A percentile compares a stretch with the other conserved stretches of the same genome.
phyloP scores from a whole-genome alignment of 2,113 vertebrate genomes.

The Phyllostomus discolor region DNA sequence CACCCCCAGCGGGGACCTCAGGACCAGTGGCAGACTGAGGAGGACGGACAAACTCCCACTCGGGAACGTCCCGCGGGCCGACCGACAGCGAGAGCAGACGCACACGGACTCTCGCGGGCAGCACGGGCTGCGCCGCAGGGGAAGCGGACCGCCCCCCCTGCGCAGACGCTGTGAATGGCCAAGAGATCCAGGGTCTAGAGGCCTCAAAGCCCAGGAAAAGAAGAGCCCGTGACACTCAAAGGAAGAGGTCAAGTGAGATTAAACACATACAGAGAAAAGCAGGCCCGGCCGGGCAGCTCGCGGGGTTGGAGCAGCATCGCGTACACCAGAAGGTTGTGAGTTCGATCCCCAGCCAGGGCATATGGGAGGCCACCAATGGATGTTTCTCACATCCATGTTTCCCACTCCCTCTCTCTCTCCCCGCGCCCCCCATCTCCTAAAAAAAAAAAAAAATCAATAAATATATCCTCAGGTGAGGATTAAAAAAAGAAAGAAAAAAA shows the following conservation, averaged over 20 bases:
- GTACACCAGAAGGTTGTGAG: too few relatives aligned
- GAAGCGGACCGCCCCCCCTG: fast-evolving
- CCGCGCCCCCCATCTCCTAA: too few relatives aligned
- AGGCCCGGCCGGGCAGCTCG: too few relatives aligned
- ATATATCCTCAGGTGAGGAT: too few relatives aligned
- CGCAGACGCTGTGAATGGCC: fast-evolving
- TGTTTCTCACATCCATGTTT: too few relatives aligned
- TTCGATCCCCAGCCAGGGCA: too few relatives aligned
- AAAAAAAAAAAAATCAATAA: too few relatives aligned
- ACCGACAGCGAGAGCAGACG: fast-evolving
- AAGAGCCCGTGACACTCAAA: not conserved
- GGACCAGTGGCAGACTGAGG: not conserved
- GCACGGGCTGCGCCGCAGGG: fast-evolving
- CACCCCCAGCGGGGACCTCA: fast-evolving
- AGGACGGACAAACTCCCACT: fast-evolving
- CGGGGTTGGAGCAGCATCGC: too few relatives aligned
- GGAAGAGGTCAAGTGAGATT: not conserved
- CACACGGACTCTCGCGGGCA: fast-evolving
- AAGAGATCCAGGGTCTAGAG: fast-evolving
- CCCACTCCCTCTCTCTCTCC: too few relatives aligned
- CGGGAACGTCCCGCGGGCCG: too few relatives aligned
- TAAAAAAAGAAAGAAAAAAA: not conserved
- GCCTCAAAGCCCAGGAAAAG: not conserved
- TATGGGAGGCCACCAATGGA: too few relatives aligned
- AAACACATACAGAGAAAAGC: too few relatives aligned